These are phyloP conservation scores for Coptodon rendalli DNA, from an alignment of 2,113 vertebrate species.

Conservation along the genomic window DNA sequence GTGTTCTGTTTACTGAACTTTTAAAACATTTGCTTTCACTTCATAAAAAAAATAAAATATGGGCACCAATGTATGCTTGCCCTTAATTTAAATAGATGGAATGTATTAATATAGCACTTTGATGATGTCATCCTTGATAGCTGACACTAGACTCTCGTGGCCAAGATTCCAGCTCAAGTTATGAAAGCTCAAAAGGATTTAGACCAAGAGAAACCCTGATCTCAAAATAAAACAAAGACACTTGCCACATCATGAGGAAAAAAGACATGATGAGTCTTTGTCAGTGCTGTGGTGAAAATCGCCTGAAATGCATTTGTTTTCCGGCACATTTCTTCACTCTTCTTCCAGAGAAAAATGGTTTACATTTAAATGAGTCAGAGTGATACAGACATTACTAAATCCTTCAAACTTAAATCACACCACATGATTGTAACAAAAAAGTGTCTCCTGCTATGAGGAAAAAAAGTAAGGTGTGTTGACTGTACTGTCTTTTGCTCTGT, in stretches of 20 bases:
- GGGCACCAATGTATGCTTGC: neutral
- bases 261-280: neutral
- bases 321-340: neutral
- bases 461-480: neutral
- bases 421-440: neutral
- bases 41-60: neutral
- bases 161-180: neutral
- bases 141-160: neutral
- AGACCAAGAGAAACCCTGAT: neutral
- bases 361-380: neutral
- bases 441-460: neutral
- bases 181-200: neutral
- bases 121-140: neutral
- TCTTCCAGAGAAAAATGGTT: neutral
- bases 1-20: neutral
- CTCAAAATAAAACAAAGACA: neutral
- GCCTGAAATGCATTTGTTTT: neutral
- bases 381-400: neutral
- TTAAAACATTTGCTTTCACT: neutral
- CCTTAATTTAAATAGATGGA: neutral
- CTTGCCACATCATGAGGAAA: neutral
- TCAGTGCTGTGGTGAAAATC: neutral
- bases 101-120: neutral
- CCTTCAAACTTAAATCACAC: neutral
- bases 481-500: neutral